phyloP scores from a whole-genome alignment of 53 echinoderm and acorn worm genomes.

The Patiria pectinifera region DNA sequence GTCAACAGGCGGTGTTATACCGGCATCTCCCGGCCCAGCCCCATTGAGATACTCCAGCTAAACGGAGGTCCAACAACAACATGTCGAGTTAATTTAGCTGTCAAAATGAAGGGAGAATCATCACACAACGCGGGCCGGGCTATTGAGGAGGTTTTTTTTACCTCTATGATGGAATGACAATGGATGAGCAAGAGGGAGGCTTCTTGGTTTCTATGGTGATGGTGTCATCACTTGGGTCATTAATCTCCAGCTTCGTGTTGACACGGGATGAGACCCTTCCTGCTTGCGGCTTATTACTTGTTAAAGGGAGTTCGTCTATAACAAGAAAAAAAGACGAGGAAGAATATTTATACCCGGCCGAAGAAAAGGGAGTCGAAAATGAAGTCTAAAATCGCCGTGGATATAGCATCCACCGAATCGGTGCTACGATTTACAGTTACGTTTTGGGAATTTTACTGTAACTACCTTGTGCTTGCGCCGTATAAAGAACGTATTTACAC shows the following conservation, averaged over 20 bases:
- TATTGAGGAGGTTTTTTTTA: background rate
- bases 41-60: conserved; percentile 5
- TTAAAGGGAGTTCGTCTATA: background rate
- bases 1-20: background rate
- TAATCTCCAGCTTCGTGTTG: conserved; percentile 36
- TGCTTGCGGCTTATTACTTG: conserved; percentile 15
- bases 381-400: too few relatives aligned
- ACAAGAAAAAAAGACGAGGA: background rate
- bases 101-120: conserved; percentile 32
- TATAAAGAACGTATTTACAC: too few relatives aligned
- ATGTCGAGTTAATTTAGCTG: conserved; percentile 64
- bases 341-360: too few relatives aligned
- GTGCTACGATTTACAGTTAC: too few relatives aligned
- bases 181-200: conserved; percentile 36
- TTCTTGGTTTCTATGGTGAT: conserved; percentile 60
- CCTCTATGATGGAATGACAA: conserved; percentile 41
- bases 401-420: too few relatives aligned
- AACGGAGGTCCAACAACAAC: background rate
- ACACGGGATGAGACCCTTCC: conserved; percentile 40
- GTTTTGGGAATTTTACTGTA: too few relatives aligned
- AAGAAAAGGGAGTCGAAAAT: too few relatives aligned
- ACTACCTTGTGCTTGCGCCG: too few relatives aligned
- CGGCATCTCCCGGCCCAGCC: background rate
- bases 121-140: background rate
- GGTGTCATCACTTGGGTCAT: conserved; percentile 58